A percentile compares a stretch with the other conserved stretches of the same genome.
These are phyloP conservation scores for Oscheius myriophilus DNA, from an alignment of 2,888 invertebrate species.

Conservation along the genomic window DNA sequence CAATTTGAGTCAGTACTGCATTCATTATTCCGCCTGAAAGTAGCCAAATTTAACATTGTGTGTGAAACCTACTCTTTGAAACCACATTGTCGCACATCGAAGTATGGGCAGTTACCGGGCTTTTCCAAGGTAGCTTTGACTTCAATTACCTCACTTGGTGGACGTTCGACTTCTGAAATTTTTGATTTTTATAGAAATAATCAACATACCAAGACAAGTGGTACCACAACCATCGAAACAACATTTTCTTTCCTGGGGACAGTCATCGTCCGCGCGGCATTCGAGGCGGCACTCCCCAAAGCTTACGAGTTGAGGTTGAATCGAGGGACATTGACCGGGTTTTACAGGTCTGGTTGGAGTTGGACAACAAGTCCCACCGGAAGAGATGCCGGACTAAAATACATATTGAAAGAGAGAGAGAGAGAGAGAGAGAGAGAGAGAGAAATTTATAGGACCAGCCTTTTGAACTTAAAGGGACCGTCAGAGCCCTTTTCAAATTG, in stretches of 20 bases:
- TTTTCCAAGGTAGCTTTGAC: constrained; percentile 15
- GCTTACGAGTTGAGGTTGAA: constrained; percentile 37
- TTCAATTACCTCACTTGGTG: background rate
- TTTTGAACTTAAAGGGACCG: too few species aligned
- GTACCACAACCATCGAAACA: constrained; percentile 67
- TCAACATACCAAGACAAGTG: constrained; percentile 13
- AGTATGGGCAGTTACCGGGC: constrained; percentile 26
- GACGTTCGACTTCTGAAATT: constrained; percentile 4
- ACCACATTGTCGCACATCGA: constrained; percentile 19
- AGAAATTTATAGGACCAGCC: too few species aligned
- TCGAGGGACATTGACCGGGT: constrained; percentile 48
- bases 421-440: constrained; percentile 1
- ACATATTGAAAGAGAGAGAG: background rate
- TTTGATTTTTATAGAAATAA: too few species aligned
- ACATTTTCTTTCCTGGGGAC: constrained; percentile 56
- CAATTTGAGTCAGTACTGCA: constrained; percentile 63
- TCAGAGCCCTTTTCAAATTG: too few species aligned
- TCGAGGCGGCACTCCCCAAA: constrained; percentile 28
- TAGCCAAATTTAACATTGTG: too few species aligned
- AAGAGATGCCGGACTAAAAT: constrained; percentile 41
- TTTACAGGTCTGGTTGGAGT: constrained; percentile 37
- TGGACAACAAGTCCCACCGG: constrained; percentile 63
- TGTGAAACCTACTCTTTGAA: constrained; percentile 23
- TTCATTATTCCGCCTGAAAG: constrained; percentile 35
- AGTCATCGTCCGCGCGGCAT: constrained; percentile 56